Evolutionary conservation across 2,888 invertebrate genomes (phyloP), one percentile per base, ranked within the genome.

Genomic region (Dynastes tityus): DNA sequence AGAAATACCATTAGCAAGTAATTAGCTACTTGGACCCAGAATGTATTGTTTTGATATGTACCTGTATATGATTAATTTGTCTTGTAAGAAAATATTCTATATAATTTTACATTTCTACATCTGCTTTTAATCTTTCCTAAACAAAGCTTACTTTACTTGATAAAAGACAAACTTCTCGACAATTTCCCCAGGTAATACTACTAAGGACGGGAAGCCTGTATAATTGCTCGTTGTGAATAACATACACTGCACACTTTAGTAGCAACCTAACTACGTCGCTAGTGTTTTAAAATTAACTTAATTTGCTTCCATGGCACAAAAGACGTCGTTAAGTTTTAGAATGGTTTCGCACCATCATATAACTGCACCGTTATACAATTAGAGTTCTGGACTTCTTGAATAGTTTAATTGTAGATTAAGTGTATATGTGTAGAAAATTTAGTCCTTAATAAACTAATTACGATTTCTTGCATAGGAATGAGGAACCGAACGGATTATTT

Each of bases 281-380:
- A 63, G 13, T 63, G 63, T 63, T 29, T 29, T 22, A 32, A 63
- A 63, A 63, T 63, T 63, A 63, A 63, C 63, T 63, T 27, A 63
- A 63, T 63, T 63, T 61, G 32, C 29, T 32, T 63, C 8, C 63
- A 63, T 32, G 32, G 29, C 32, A 29, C 11, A 63, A 32, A 13
- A 32, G 63, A 32, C 63, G 63, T 63, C 32, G 63, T 63, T 63
- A 63, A 61, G 32, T 29, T 63, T 63, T 29, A 32, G 13, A 32
- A 63, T 63, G 63, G 27, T 32, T 63, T 63, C 63, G 63, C 32
- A 63, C 29, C 29, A 29, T 27, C 63, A 32, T 32, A 32, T 63
- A 63, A 2, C 9, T 63, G 32, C 27, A 61, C 16, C 22, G 4
- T 61, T 29, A 61, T 27, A 22, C 22, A 29, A 37, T 37, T 37